Conservation (phyloP, 2,888 invertebrate genomes). For the Anorthoa munda region DNA sequence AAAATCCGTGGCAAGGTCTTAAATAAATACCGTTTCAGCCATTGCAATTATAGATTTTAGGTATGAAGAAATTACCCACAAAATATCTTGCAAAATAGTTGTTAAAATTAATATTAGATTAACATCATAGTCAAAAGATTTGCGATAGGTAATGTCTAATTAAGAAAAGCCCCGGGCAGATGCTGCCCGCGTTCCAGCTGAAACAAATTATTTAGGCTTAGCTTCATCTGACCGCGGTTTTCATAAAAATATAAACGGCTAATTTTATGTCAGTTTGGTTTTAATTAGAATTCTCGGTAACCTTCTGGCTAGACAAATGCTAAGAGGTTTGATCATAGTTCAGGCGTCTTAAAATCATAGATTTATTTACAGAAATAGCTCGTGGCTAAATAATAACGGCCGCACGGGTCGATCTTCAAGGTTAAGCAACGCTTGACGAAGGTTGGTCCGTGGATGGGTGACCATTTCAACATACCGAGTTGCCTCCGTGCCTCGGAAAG, state of each 20-base stretch:
- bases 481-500: no score
- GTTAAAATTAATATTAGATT: background rate
- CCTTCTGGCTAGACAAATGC: background rate
- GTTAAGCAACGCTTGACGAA: no score
- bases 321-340: background rate
- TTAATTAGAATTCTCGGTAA: constrained; percentile 29
- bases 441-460: no score
- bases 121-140: background rate
- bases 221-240: constrained; percentile 3
- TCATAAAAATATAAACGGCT: constrained; percentile 34
- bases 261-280: constrained; percentile 23
- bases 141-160: constrained; percentile 34
- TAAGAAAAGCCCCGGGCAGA: constrained; percentile 31
- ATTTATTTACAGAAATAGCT: no score
- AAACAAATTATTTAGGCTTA: constrained; percentile 47
- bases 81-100: background rate
- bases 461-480: no score
- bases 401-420: no score
- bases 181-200: constrained; percentile 8
- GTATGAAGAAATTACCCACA: background rate
- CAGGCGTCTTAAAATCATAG: background rate
- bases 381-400: no score
- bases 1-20: background rate
- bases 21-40: background rate
- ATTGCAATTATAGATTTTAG: background rate